Evolutionary conservation across 2,888 invertebrate genomes (phyloP), one percentile per base, ranked within the genome.

Genomic region (Folsomia candida): DNA sequence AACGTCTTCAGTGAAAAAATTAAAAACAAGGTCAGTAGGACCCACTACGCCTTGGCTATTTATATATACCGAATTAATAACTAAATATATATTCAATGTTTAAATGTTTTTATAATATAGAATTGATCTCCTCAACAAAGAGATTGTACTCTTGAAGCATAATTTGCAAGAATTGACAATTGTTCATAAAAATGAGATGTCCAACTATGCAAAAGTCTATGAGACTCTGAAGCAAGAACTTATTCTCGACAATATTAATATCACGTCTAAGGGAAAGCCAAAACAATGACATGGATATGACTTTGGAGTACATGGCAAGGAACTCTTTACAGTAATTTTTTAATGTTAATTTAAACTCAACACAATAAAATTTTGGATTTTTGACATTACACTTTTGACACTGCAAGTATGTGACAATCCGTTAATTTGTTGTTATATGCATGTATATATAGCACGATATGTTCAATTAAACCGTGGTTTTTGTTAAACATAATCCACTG

Each of bases 51-150:
- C n/a, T 61, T 28, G 22, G 22, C 61, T 11, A 51, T 28, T 62
- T 9, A 62, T 4, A n/a, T 28, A 4, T 18, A 29, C 62, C 3
- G 25, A 59, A 27, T 37, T 28, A 51, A 59, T 27, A 60, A 18
- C 60, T 59, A 26, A 28, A 27, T 51, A 26, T 37, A 67, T 62
- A 67, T 18, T 27, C 11, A 4, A 61, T 20, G 60, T 54, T 66
- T 51, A 58, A 60, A 61, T 61, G n/a, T 22, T 20, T n/a, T 62
- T n/a, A 24, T 62, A 59, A 82, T 70, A 20, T 73, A 85, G 86
- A 80, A 81, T 89, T 67, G 88, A 88, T 81, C 82, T 90, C 68
- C 85, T 89, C 0, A 87, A 89, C 79, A 89, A 90, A 82, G 88
- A 88, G 79, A 84, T 89, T 57, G 87, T 88, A 81, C 87, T 88